Percentiles rank a stretch among this genome's conserved stretches.
Evolutionary conservation across 2,888 invertebrate genomes (phyloP).

Genomic region (Monopis laevigella): DNA sequence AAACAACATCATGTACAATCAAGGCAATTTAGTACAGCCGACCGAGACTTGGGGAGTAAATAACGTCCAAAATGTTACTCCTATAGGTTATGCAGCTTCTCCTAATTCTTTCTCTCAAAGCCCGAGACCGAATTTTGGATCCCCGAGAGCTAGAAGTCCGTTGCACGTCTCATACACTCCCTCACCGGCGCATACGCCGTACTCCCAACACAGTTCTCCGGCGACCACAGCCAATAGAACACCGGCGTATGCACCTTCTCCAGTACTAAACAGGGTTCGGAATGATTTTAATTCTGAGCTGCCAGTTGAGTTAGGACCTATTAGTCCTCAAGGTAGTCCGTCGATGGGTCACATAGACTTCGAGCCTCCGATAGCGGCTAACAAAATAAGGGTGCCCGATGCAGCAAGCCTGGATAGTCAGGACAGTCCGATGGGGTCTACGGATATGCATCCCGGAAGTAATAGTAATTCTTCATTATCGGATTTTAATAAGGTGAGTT

Average conservation of each 20-base stretch:
- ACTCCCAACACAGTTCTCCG: slow-evolving; percentile 54
- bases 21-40: slow-evolving; percentile 3
- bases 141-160: slow-evolving; percentile 27
- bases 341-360: slow-evolving; percentile 77
- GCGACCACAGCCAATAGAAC: slow-evolving; percentile 41
- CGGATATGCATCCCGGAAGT: slow-evolving; percentile 32
- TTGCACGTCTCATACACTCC: slow-evolving; percentile 44
- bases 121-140: not conserved
- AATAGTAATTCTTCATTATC: slow-evolving; percentile 38
- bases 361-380: slow-evolving; percentile 66
- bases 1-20: slow-evolving; percentile 22
- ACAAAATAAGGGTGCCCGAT: slow-evolving; percentile 22
- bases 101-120: slow-evolving; percentile 17
- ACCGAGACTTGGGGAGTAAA: slow-evolving; percentile 22
- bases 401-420: slow-evolving; percentile 23
- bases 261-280: slow-evolving; percentile 23
- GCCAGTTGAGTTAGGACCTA: slow-evolving; percentile 81
- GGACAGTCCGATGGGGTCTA: slow-evolving; percentile 30
- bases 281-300: slow-evolving; percentile 65
- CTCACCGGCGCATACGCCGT: slow-evolving; percentile 54
- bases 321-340: slow-evolving; percentile 79
- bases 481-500: slow-evolving; percentile 44
- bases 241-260: slow-evolving; percentile 19
- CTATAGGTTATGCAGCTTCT: slow-evolving; percentile 24
- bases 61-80: slow-evolving; percentile 30